phyloP scores from a whole-genome alignment of 2,113 vertebrate genomes.

The Glaucidium brasilianum region DNA sequence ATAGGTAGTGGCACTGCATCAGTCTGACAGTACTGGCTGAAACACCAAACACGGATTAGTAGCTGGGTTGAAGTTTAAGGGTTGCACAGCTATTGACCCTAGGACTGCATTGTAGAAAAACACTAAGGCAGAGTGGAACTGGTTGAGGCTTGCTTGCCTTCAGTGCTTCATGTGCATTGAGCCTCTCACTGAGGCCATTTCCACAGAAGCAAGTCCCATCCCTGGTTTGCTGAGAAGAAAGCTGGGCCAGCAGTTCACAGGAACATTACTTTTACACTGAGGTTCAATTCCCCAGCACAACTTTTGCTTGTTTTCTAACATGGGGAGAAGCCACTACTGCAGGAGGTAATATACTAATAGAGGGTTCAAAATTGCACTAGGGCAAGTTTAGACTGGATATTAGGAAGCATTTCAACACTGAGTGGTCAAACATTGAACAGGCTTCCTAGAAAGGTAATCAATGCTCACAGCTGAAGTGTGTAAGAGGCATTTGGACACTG shows the following conservation, averaged over 20 bases:
- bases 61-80: background rate
- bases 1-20: background rate
- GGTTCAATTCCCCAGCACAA: background rate
- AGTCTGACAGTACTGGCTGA: background rate
- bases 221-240: background rate
- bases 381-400: background rate
- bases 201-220: background rate
- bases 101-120: fast-evolving
- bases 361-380: background rate
- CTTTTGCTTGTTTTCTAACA: background rate
- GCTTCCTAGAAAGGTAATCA: background rate
- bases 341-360: background rate
- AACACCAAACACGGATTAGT: too few species aligned
- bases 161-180: background rate
- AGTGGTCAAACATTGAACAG: background rate
- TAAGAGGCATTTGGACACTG: background rate
- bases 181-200: background rate
- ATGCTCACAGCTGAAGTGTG: background rate
- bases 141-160: background rate
- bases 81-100: background rate
- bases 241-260: background rate
- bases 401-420: background rate
- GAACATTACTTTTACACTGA: background rate
- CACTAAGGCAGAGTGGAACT: too few species aligned
- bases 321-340: too few species aligned